Evolutionary conservation across 2,113 vertebrate genomes (phyloP).

Genomic region (Microtus oregoni): DNA sequence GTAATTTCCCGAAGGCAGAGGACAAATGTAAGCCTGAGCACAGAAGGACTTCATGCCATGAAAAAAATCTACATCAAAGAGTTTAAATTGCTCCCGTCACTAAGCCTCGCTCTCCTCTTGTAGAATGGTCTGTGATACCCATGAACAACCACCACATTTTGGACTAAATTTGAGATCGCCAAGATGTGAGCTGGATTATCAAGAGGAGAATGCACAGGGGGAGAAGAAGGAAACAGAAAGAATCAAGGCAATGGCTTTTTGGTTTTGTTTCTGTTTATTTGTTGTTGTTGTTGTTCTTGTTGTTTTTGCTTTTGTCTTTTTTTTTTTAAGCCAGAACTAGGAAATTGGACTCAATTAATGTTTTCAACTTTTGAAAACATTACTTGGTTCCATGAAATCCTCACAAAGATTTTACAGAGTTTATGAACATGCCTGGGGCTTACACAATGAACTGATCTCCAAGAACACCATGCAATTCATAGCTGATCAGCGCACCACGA

Average conservation of each 20-base stretch:
- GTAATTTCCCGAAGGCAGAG: conserved; percentile 61
- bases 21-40: conserved; percentile 62
- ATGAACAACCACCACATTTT: not conserved
- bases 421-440: not conserved
- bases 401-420: conserved; percentile 24
- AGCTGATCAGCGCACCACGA: not conserved
- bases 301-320: not conserved
- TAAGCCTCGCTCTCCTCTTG: not conserved
- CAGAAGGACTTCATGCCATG: not conserved
- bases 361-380: conserved; percentile 50
- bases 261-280: not conserved
- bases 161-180: conserved; percentile 6
- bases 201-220: not conserved
- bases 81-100: conserved; percentile 4
- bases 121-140: not conserved
- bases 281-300: too few species aligned
- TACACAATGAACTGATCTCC: conserved; percentile 21
- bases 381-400: conserved; percentile 32
- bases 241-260: not conserved
- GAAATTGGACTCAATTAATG: not conserved
- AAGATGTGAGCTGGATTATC: not conserved
- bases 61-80: not conserved
- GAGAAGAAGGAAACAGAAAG: conserved; percentile 33
- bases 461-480: not conserved
- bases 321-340: not conserved